Evolutionary conservation across 2,113 vertebrate species (phyloP), one percentile per base, ranked within the genome.

Genomic region (Forbesichthys agassizii): DNA sequence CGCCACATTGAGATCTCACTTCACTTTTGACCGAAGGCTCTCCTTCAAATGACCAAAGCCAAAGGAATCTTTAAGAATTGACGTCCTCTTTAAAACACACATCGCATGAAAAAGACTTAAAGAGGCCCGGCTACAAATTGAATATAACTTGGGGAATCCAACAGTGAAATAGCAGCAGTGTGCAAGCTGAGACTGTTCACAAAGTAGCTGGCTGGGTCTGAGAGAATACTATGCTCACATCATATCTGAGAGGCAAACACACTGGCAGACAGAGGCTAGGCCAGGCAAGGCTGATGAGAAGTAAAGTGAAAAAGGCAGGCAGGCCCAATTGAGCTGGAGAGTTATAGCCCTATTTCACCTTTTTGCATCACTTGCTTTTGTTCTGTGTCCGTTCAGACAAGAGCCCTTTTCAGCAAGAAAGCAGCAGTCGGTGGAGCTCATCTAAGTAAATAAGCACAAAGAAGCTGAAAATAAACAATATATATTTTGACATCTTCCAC

Each of bases 401-500:
- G 64, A 78, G 81, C 69, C 68, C 88, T 91, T 90, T 86, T 85
- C 85, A 76, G 78, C 81, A 79, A 93, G 89, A 91, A 94, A 87
- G 90, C 77, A 68, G 74, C 68, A 62, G 84, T 74, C 87, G 83
- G 84, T 83, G 65, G 83, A 88, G 84, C 83, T 86, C 85, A 84
- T 86, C 84, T 81, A 46, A 79, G 91, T 93, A 95, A 95, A 94
- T 94, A 92, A 94, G 92, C 91, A 88, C 93, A 93, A 91, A 92
- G 90, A 92, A 92, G 89, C 90, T 92, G 92, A 88, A 89, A 92
- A 90, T 16, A 92, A 90, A 91, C 88, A 91, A 92, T 93, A 92
- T 88, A 77, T 72, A 81, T 82, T 79, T 60, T 80, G 83, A 84
- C 83, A 83, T 71, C 51, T 82, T 77, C 36, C 36, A 42, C 36